A percentile compares a stretch with the other conserved stretches of the same genome.
Evolutionary conservation across 2,113 vertebrate genomes (phyloP).

Genomic region (Callocephalon fimbriatum): DNA sequence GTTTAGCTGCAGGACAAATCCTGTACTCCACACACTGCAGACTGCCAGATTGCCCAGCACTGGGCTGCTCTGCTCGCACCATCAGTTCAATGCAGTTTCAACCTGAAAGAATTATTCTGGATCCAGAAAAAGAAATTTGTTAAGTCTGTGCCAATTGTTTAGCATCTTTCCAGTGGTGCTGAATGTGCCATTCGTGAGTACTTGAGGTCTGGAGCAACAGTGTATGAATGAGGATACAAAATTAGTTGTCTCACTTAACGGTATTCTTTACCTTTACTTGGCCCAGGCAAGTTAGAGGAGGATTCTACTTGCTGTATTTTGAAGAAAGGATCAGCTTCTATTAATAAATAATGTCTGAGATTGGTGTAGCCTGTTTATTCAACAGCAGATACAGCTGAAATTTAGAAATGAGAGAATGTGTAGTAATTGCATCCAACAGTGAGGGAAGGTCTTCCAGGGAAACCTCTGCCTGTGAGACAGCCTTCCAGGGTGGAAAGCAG

Average conservation of each 20-base stretch:
- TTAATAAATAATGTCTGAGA: background rate
- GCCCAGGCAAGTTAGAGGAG: background rate
- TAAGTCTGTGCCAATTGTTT: background rate
- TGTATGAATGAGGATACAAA: background rate
- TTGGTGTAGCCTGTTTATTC: background rate
- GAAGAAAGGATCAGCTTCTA: background rate
- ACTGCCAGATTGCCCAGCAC: background rate
- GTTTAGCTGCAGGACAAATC: conserved; percentile 22
- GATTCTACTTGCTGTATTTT: background rate
- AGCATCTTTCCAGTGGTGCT: background rate
- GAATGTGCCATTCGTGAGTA: background rate
- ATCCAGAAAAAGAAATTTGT: background rate
- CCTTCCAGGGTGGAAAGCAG: background rate
- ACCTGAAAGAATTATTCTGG: background rate
- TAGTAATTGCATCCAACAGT: background rate
- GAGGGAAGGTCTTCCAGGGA: background rate
- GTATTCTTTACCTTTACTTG: background rate
- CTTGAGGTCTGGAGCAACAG: background rate
- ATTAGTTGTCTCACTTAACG: background rate
- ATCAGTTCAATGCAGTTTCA: background rate
- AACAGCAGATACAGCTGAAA: background rate
- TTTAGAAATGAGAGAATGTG: background rate
- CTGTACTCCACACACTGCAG: background rate
- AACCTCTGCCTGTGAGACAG: background rate
- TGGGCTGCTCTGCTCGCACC: background rate